Evolutionary conservation across 2,888 invertebrate species (phyloP), one percentile per base, ranked within the genome.

Genomic region (Drosophila cognata): DNA sequence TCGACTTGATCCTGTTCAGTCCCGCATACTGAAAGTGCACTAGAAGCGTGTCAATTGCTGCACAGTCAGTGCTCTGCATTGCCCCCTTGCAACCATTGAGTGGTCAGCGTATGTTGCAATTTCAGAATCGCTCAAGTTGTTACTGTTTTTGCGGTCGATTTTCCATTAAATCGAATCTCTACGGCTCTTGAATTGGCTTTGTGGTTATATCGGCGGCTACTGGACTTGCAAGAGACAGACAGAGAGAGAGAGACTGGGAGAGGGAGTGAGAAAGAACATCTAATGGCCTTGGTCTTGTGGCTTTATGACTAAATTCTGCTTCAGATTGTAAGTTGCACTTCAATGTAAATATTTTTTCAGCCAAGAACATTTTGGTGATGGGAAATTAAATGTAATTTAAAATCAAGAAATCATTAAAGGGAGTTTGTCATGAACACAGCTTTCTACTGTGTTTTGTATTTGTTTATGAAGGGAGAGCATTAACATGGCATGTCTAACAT

Each of bases 151-250:
- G 91, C 69, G 91, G 91, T 89, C 78, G 88, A 82, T 83, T 85
- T 90, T 88, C 88, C 88, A 88, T 90, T 90, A 88, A 82, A 88
- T 79, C 91, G 88, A 88, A 82, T 85, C 67, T 79, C 71, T 67
- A 74, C 68, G 80, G 70, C 71, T 71, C 74, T 88, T 59, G 81
- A 89, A 88, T 91, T 90, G 85, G 81, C 82, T 82, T 86, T 91
- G 90, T 61, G 91, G 90, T 88, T 76, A 70, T 74, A 65, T 72
- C 53, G 56, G 52, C 62, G 61, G 41, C 56, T 62, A 52, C 43
- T 59, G 62, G 61, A 52, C 59, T 43, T 16, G 58, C 60, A 63
- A 48, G 35, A 46, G 31, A 31, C 21, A 28, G n/a, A 41, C 21
- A 16, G 13, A 36, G n/a, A 43, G 5, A 41, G 18, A 7, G 4